Base-by-base conservation (phyloP, 1,140 invertebrate species). In the Epicauta chinensis region DNA sequence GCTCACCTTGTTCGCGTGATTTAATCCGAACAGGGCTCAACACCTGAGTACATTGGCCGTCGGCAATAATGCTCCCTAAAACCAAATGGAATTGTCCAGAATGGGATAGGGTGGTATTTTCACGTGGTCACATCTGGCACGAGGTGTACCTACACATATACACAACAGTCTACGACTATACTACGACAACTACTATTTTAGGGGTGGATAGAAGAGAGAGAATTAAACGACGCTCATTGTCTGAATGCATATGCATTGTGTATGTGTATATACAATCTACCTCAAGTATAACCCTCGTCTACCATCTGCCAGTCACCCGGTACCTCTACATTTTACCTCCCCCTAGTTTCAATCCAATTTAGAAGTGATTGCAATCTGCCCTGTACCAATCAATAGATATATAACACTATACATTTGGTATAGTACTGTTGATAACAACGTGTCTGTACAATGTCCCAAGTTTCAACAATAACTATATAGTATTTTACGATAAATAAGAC, bases 221-320 rank as follows among this genome's bases (percentile, higher is more conserved):
- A 60, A 64, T 64, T 64, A 64, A 62, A 64, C 56, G 57, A 39
- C 42, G 57, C 62, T 59, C 59, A 65, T 69, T 67, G 65, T 67
- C 60, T 66, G 58, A 55, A 66, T 66, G 65, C 65, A 66, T 64
- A 63, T 65, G 66, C 59, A 68, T 68, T 68, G 63, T 65, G 47
- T 61, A n/a, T 34, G 32, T 34, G 32, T 34, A 12, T 34, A 12
- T 34, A 23, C 23, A 23, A 23, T 57, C 60, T 59, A 69, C 67
- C 67, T 69, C 65, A 66, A 67, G 67, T 66, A 10, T 10, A 58
- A 69, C 67, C 67, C 66, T 66, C 64, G 61, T 63, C 61, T 65
- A 63, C 67, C 66, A 68, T 67, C 66, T 67, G 66, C 63, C 66
- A 68, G 66, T 70, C 65, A 67, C 62, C 59, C 60, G 47, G 64